These are phyloP conservation scores for Ecliptopera silaceata DNA, from an alignment of 2,888 invertebrate species.

Conservation along the genomic window DNA sequence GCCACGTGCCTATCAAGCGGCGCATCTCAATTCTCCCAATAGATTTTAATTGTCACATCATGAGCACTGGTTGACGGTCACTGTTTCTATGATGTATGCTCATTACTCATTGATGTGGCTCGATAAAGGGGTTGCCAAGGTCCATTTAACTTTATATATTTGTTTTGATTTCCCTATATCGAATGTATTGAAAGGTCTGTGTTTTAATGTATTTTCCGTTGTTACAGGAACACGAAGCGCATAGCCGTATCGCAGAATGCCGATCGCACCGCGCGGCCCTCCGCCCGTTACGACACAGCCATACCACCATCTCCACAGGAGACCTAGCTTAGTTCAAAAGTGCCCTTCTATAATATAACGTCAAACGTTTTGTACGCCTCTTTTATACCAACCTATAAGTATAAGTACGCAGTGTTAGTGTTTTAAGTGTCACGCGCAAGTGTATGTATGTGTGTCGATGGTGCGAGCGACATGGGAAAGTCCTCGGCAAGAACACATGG, in stretches of 20 bases:
- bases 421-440: conserved; percentile 69
- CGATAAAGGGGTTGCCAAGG: neutral
- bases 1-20: conserved; percentile 58
- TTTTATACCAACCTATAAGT: conserved; percentile 79
- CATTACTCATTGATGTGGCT: neutral
- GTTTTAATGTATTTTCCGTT: conserved; percentile 36
- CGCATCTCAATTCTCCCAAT: conserved; percentile 76
- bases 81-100: conserved; percentile 43
- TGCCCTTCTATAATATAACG: conserved; percentile 80
- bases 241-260: conserved; percentile 74
- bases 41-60: conserved; percentile 70
- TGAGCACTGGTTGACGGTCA: conserved; percentile 54
- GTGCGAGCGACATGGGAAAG: conserved; percentile 84
- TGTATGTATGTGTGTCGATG: conserved; percentile 78
- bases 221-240: conserved; percentile 72
- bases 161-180: conserved; percentile 10
- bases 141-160: neutral
- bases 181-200: neutral
- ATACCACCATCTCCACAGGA: conserved; percentile 75
- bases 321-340: conserved; percentile 74
- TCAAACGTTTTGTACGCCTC: conserved; percentile 79
- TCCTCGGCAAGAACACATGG: conserved; percentile 84
- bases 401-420: conserved; percentile 75
- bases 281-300: conserved; percentile 75
- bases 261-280: conserved; percentile 82